These are phyloP conservation scores for Corythaeola cristata DNA, from an alignment of 2,113 vertebrate species.

Conservation along the genomic window DNA sequence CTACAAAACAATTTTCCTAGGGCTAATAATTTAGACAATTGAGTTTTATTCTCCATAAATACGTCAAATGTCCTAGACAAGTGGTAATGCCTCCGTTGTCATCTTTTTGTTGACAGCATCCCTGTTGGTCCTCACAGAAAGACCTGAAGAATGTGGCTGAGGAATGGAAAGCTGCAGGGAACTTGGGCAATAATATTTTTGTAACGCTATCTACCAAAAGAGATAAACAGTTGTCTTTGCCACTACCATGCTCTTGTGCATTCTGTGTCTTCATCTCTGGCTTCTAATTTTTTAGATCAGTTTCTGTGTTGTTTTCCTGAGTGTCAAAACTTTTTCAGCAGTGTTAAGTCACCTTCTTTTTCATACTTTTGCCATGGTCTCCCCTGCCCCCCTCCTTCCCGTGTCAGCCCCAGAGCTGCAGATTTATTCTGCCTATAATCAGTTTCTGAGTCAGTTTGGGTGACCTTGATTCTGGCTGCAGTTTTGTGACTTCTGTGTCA, in stretches of 20 bases:
- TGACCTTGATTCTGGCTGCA: constrained; percentile 1
- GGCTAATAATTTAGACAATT: not conserved
- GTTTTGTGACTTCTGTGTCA: not conserved
- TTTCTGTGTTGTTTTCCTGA: not conserved
- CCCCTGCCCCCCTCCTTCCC: not conserved
- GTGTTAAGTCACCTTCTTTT: not conserved
- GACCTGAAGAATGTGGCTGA: not conserved
- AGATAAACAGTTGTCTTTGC: not conserved
- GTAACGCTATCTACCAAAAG: not conserved
- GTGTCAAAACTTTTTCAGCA: not conserved
- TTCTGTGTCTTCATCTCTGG: not conserved
- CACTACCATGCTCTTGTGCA: accelerated
- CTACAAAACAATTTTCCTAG: constrained; percentile 3
- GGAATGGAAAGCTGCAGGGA: not conserved
- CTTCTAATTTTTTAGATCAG: not conserved
- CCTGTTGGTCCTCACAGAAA: not conserved
- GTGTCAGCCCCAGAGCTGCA: not conserved
- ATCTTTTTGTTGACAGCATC: not conserved
- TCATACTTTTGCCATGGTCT: not conserved
- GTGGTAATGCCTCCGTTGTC: not conserved
- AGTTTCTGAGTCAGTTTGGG: not conserved
- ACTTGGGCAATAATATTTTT: not conserved
- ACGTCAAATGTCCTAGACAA: not conserved
- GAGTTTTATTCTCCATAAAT: not conserved
- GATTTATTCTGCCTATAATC: not conserved